A percentile compares a stretch with the other conserved stretches of the same genome.
phyloP scores from a whole-genome alignment of 2,113 vertebrate genomes.

The Antidorcas marsupialis region DNA sequence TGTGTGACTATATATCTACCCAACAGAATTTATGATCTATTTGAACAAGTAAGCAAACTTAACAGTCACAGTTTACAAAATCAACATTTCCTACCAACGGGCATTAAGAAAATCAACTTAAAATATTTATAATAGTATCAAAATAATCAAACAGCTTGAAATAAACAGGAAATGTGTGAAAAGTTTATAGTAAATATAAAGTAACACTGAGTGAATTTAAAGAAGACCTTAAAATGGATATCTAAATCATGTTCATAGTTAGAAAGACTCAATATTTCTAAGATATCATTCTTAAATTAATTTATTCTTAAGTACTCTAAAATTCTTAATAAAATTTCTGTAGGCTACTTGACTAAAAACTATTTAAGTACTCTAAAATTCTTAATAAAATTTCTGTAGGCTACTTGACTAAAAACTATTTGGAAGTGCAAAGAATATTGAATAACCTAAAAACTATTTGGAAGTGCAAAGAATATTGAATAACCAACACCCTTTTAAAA shows the following conservation, averaged over 20 bases:
- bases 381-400: not conserved
- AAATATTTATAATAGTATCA: not conserved
- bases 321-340: not conserved
- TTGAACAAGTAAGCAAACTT: not conserved
- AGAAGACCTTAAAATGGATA: not conserved
- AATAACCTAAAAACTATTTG: not conserved
- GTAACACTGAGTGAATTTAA: not conserved
- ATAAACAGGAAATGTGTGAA: not conserved
- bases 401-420: not conserved
- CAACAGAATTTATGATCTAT: not conserved
- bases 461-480: not conserved
- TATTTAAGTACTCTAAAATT: not conserved
- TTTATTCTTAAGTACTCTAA: not conserved
- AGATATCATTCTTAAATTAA: not conserved
- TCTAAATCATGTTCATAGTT: not conserved
- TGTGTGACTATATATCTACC: not conserved
- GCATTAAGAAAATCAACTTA: not conserved
- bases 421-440: not conserved
- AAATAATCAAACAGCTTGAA: not conserved
- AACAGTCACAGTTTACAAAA: not conserved
- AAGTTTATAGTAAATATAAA: not conserved
- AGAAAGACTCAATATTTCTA: not conserved
- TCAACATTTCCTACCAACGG: not conserved
- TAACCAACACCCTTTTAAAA: not conserved
- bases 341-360: not conserved